These are phyloP conservation scores for Clangula hyemalis DNA, from an alignment of 2,797 vertebrate species.

Conservation along the genomic window DNA sequence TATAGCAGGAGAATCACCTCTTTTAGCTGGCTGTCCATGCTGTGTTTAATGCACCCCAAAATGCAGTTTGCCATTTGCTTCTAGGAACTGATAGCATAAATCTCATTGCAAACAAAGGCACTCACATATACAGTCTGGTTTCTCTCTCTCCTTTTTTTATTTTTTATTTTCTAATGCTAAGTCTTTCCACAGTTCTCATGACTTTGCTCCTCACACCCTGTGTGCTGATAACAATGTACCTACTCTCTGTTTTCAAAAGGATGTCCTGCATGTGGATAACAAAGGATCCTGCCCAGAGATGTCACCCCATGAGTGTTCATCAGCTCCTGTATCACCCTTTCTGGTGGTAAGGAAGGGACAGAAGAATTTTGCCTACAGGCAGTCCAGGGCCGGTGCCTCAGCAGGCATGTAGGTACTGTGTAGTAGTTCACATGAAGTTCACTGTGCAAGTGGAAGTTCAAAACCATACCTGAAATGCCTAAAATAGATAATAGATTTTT, in stretches of 20 bases:
- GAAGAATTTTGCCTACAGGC: neutral
- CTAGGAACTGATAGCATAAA: neutral
- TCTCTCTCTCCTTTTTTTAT: neutral
- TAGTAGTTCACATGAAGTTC: neutral
- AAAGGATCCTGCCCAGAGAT: neutral
- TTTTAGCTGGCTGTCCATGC: too few species aligned
- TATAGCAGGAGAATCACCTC: too few species aligned
- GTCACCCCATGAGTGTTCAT: fast-evolving
- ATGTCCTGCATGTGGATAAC: neutral
- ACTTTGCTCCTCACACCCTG: neutral
- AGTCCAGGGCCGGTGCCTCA: neutral
- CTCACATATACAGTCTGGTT: fast-evolving
- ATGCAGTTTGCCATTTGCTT: neutral
- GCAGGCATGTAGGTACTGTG: neutral
- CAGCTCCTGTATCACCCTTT: neutral
- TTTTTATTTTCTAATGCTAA: neutral
- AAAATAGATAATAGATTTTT: neutral
- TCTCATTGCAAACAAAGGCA: neutral
- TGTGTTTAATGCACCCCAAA: too few species aligned
- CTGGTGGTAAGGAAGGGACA: neutral
- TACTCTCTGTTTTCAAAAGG: neutral
- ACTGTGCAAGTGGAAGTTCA: neutral
- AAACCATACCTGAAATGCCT: neutral
- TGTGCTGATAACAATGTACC: neutral
- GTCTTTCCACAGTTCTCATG: neutral